Conservation (phyloP, 64 coral and sea anemone species). For the Exaiptasia diaphana region DNA sequence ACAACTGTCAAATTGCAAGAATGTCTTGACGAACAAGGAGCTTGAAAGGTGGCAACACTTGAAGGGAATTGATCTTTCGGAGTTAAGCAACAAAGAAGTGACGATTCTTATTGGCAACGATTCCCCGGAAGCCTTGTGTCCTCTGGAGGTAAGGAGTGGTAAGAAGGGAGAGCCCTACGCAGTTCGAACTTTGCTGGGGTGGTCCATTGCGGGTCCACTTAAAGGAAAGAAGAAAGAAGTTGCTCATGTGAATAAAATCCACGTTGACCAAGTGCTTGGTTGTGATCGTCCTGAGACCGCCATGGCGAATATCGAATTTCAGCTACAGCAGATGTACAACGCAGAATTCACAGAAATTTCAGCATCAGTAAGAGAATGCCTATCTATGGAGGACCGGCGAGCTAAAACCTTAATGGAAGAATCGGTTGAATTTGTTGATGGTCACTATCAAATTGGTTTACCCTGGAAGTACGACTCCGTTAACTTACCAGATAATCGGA, state of each 20-base stretch:
- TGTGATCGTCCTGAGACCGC: neutral
- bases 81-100: conserved; percentile 4
- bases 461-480: conserved; percentile 1
- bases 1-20: neutral
- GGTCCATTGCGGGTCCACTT: conserved; percentile 16
- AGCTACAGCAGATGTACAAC: conserved; percentile 22
- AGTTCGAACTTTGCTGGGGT: conserved; percentile 9
- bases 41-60: conserved; percentile 13
- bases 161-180: neutral
- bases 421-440: conserved; percentile 2
- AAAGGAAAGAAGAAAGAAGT: neutral
- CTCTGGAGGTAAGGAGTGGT: conserved; percentile 6
- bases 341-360: conserved; percentile 6
- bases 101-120: conserved; percentile 28
- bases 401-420: conserved; percentile 27
- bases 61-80: neutral
- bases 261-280: conserved; percentile 10
- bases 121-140: conserved; percentile 15
- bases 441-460: conserved; percentile 50
- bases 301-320: neutral
- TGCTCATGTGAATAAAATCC: conserved; percentile 11
- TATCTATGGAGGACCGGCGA: conserved; percentile 44
- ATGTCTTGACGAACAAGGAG: neutral
- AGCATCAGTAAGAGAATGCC: neutral
- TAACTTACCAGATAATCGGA: conserved; percentile 24